Percentiles rank a stretch among this genome's conserved stretches.
phyloP scores from a whole-genome alignment of 23 tunicate genomes.

The Oikopleura dioica region DNA sequence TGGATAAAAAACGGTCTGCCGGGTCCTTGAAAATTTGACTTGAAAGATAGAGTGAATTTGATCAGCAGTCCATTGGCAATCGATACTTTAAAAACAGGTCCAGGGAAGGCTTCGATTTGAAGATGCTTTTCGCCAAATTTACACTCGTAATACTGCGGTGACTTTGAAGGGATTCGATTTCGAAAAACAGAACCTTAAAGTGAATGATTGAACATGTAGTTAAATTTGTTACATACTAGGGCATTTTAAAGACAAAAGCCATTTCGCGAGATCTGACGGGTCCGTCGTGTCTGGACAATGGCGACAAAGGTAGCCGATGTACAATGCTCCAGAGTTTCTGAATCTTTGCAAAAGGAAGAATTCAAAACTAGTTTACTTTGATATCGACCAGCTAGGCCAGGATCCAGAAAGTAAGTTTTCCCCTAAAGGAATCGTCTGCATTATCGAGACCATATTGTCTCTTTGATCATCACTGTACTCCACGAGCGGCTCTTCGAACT shows the following conservation, averaged over 20 bases:
- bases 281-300: not conserved
- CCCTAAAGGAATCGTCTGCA: not conserved
- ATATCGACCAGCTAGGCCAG: not conserved
- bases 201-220: too few relatives aligned
- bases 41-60: not conserved
- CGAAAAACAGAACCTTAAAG: too few relatives aligned
- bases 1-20: not conserved
- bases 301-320: not conserved
- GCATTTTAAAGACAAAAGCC: not conserved
- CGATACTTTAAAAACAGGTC: not conserved
- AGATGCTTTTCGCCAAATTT: not conserved
- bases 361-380: not conserved
- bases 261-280: not conserved
- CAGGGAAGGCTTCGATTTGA: not conserved
- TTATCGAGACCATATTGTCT: slow-evolving; percentile 1
- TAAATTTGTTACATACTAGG: too few relatives aligned
- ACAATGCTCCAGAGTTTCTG: not conserved
- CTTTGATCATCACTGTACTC: not conserved
- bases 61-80: not conserved
- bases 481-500: not conserved
- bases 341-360: not conserved
- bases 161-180: not conserved
- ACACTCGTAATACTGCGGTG: not conserved
- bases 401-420: not conserved
- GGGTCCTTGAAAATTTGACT: not conserved